These are phyloP conservation scores for Crocallis elinguaria DNA, from an alignment of 2,888 invertebrate genomes.

Conservation along the genomic window DNA sequence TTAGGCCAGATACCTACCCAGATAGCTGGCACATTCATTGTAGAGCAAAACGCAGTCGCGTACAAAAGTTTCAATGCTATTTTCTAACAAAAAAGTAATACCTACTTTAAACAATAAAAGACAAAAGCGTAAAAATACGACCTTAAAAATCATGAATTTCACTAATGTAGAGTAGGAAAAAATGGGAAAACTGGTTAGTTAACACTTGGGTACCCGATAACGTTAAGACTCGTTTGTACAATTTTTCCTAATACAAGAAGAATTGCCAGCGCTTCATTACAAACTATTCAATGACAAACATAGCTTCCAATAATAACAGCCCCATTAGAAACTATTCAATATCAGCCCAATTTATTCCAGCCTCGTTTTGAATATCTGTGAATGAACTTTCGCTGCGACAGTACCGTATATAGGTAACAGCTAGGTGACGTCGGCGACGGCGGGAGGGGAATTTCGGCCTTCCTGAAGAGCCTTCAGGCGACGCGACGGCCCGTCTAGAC, in stretches of 20 bases:
- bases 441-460: constrained; percentile 56
- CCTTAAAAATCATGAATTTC: too few relatives aligned
- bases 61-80: not conserved
- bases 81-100: too few relatives aligned
- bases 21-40: constrained; percentile 1
- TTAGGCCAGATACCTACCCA: not conserved
- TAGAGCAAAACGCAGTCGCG: not conserved
- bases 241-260: too few relatives aligned
- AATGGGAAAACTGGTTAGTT: too few relatives aligned
- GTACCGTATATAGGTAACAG: constrained; percentile 7
- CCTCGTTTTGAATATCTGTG: not conserved
- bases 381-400: not conserved
- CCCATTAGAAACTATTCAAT: not conserved
- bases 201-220: too few relatives aligned
- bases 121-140: too few relatives aligned
- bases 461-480: constrained; percentile 74
- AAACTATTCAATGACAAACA: too few relatives aligned
- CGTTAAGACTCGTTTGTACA: too few relatives aligned
- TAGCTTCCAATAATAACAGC: too few relatives aligned
- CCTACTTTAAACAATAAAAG: too few relatives aligned
- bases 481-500: constrained; percentile 70
- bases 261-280: too few relatives aligned
- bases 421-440: constrained; percentile 28
- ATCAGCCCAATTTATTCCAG: not conserved
- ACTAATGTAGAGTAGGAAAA: too few relatives aligned